Conservation (phyloP, 2,888 invertebrate species). For the Parasteatoda lunata region DNA sequence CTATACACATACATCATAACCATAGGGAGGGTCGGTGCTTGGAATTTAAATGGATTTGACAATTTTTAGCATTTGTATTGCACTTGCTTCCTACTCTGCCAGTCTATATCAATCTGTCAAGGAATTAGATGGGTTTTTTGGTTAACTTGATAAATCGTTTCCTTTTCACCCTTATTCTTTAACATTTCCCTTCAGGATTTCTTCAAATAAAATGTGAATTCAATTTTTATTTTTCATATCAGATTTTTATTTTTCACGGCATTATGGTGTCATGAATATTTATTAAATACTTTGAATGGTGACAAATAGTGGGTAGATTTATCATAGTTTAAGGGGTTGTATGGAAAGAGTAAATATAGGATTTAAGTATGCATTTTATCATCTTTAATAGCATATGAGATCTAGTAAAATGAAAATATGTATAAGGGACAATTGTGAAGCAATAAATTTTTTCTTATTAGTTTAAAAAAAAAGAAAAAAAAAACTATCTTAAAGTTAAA, state of each 20-base stretch:
- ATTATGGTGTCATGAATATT: background rate
- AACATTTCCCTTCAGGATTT: constrained; percentile 44
- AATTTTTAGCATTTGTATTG: constrained; percentile 60
- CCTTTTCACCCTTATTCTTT: constrained; percentile 40
- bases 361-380: too few species aligned
- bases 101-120: constrained; percentile 61
- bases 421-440: too few species aligned
- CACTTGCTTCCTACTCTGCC: constrained; percentile 56
- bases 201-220: constrained; percentile 11
- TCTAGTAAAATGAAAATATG: too few species aligned
- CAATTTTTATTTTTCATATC: background rate
- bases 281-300: background rate
- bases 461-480: too few species aligned
- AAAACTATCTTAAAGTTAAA: too few species aligned
- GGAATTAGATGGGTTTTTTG: constrained; percentile 48
- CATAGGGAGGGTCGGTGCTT: constrained; percentile 24
- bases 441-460: too few species aligned
- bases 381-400: too few species aligned
- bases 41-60: constrained; percentile 65
- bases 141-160: constrained; percentile 45
- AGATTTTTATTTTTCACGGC: background rate
- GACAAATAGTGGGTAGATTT: constrained; percentile 5
- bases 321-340: background rate
- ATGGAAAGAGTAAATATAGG: too few species aligned
- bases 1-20: constrained; percentile 59